Conservation (phyloP, 2,113 vertebrate genomes). For the Dolichotis patagonum region DNA sequence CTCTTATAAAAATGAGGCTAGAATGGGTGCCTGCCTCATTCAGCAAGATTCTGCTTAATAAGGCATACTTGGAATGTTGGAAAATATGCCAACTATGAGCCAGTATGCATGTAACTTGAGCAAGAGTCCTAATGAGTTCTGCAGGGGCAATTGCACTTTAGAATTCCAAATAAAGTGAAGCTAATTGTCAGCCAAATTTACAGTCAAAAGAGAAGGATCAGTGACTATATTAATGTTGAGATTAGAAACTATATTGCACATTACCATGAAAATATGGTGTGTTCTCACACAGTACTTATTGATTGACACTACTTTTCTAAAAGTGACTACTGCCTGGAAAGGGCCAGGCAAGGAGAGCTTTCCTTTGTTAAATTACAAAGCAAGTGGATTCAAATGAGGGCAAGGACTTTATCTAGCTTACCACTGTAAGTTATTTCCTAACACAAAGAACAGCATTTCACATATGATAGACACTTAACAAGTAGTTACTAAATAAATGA, state of each 20-base stretch:
- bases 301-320: conserved; percentile 31
- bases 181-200: conserved; percentile 76
- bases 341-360: neutral
- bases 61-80: conserved; percentile 66
- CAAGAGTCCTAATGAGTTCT: conserved; percentile 77
- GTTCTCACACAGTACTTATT: conserved; percentile 33
- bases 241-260: conserved; percentile 23
- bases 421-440: neutral
- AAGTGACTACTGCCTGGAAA: neutral
- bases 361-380: conserved; percentile 32
- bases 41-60: conserved; percentile 75
- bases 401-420: conserved; percentile 21
- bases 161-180: conserved; percentile 79
- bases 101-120: conserved; percentile 69
- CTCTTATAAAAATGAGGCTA: conserved; percentile 44
- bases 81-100: conserved; percentile 71
- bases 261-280: conserved; percentile 50
- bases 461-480: neutral
- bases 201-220: conserved; percentile 61
- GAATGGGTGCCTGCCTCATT: conserved; percentile 62
- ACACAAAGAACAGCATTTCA: neutral
- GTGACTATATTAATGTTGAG: conserved; percentile 60
- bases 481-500: conserved; percentile 61
- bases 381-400: conserved; percentile 30
- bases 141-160: conserved; percentile 63